A percentile compares a stretch with the other conserved stretches of the same genome.
Evolutionary conservation across 2,888 invertebrate species (phyloP).

Genomic region (Napeogenes sylphis): DNA sequence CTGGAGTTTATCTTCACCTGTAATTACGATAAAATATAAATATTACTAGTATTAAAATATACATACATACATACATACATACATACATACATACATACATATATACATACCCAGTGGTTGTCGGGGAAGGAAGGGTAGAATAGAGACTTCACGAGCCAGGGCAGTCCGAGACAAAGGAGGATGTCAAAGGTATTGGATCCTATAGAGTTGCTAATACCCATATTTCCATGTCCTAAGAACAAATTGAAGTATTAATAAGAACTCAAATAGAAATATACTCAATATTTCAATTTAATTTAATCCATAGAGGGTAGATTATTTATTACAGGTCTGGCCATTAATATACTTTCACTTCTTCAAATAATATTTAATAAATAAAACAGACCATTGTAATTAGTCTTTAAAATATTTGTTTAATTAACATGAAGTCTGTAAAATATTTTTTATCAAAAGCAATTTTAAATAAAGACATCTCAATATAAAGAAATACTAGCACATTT

Average conservation of each 20-base stretch:
- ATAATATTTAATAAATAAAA: too few relatives aligned
- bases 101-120: constrained; percentile 69
- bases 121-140: constrained; percentile 78
- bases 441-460: too few relatives aligned
- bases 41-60: neutral
- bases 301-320: neutral
- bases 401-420: too few relatives aligned
- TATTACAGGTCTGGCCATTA: neutral
- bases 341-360: neutral
- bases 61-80: neutral
- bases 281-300: neutral
- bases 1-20: constrained; percentile 84
- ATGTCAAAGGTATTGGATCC: constrained; percentile 91
- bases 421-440: too few relatives aligned
- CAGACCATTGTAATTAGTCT: too few relatives aligned
- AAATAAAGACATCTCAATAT: too few relatives aligned
- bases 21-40: constrained; percentile 21
- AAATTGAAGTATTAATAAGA: neutral
- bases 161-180: constrained; percentile 85
- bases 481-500: too few relatives aligned
- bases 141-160: constrained; percentile 85
- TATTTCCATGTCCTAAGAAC: constrained; percentile 81
- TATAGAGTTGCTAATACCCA: constrained; percentile 89
- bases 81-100: constrained; percentile 6
- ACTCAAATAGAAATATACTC: too few relatives aligned